A percentile compares a stretch with the other conserved stretches of the same genome.
Evolutionary conservation across 2,888 invertebrate species (phyloP).

Genomic region (Spisula solida): DNA sequence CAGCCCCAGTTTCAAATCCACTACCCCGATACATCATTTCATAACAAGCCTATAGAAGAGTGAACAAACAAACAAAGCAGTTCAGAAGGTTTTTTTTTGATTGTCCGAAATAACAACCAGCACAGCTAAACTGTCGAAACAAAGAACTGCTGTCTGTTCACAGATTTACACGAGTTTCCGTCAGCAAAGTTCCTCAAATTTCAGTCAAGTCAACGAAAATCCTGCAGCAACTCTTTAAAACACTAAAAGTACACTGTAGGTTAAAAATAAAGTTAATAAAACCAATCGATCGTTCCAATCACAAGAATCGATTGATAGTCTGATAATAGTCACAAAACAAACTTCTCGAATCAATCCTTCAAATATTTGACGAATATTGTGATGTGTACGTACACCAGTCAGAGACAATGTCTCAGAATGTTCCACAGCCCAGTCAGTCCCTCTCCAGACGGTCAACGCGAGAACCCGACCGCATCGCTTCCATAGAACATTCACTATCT

Average conservation of each 20-base stretch:
- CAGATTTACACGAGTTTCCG: background rate
- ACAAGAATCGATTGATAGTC: background rate
- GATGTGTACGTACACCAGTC: background rate
- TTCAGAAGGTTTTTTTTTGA: background rate
- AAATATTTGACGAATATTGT: background rate
- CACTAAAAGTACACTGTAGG: too few relatives aligned
- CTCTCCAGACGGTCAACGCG: background rate
- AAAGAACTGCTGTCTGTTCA: background rate
- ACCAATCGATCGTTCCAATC: too few relatives aligned
- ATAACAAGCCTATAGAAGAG: background rate
- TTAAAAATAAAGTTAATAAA: too few relatives aligned
- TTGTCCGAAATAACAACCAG: background rate
- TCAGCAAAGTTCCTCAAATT: background rate
- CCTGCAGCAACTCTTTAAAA: too few relatives aligned
- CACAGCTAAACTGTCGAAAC: background rate
- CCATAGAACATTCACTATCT: conserved; percentile 17
- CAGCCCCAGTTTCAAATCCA: too few relatives aligned
- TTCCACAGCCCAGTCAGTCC: background rate
- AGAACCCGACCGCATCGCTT: background rate
- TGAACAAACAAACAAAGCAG: background rate
- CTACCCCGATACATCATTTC: too few relatives aligned
- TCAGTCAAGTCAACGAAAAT: too few relatives aligned
- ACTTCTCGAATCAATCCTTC: background rate
- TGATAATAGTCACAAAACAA: background rate
- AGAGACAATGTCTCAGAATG: background rate